Base-by-base conservation (phyloP, 2,888 invertebrate species). In the Apotomis capreana region DNA sequence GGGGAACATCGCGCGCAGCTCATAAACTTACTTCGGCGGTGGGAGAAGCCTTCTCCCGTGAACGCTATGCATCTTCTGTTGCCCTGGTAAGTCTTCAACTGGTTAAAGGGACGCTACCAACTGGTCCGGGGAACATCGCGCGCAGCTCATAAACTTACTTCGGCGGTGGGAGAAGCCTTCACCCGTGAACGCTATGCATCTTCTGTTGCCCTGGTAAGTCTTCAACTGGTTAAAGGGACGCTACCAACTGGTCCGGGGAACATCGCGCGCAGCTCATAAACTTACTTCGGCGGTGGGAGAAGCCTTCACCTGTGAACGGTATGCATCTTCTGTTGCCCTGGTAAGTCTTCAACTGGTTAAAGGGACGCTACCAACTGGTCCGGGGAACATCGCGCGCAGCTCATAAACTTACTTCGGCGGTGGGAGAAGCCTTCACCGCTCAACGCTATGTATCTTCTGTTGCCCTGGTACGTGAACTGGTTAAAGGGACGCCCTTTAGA, bases 391-490 rank as follows among this genome's bases (percentile, higher is more conserved):
- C 26, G 26, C 26, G 26, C 26, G 26, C 26, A 26, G 26, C 26
- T 26, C 26, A 26, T 26, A 26, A 26, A 26, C 26, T 26, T 26
- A 2, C 26, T 26, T 2, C 26, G 26, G 2, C 2, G 26, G 26
- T 26, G 26, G 26, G 26, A 26, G 26, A 26, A 40, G 40, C 40
- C 40, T 40, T 40, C 5, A 40, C 6, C 3, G 0, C 94, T 98
- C 72, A 97, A 98, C 90, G 98, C 99, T 0, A 94, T 99, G 81
- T 98, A 99, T 86, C 92, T 99, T 69, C 94, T 99, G 69, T 89
- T 99, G 76, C 99, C 99, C 40, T 97, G 98, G 97, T 98, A 91
- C 89, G 89, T 84, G 26, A 26, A 26, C 26, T 26, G 26, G 26
- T 26, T 26, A 26, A 26, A 26, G 26, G 26, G 26, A 0, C 26